Percentiles rank a stretch among this genome's conserved stretches.
phyloP scores from a whole-genome alignment of 2,797 vertebrate genomes.

The Tragelaphus oryx region DNA sequence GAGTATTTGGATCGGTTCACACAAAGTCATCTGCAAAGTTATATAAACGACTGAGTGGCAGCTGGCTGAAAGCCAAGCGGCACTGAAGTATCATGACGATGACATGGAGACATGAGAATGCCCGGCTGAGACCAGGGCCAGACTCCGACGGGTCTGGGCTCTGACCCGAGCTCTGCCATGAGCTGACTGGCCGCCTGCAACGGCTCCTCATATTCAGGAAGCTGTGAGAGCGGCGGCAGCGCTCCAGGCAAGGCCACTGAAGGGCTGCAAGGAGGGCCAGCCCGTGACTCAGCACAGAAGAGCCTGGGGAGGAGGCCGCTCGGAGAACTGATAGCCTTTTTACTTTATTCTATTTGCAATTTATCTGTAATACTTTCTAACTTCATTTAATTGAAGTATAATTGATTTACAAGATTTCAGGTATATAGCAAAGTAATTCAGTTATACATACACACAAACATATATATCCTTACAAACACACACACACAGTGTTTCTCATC shows the following conservation, averaged over 20 bases:
- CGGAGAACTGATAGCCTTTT: neutral
- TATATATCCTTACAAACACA: neutral
- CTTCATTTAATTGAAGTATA: neutral
- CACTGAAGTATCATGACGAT: rapidly evolving
- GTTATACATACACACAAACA: neutral
- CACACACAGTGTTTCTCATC: neutral
- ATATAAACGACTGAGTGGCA: neutral
- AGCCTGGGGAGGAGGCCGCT: neutral
- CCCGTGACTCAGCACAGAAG: neutral
- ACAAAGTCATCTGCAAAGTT: neutral
- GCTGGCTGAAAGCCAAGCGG: neutral
- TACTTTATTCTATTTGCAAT: neutral
- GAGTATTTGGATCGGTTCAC: rapidly evolving
- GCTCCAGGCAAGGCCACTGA: neutral
- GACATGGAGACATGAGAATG: rapidly evolving
- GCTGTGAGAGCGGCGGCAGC: rapidly evolving
- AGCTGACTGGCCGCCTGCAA: too few relatives aligned
- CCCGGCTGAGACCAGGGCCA: too few relatives aligned
- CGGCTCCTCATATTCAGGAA: rapidly evolving
- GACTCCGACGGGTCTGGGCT: neutral
- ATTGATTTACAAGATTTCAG: neutral
- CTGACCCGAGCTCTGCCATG: rapidly evolving
- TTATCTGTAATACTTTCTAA: neutral
- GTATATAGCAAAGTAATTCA: neutral
- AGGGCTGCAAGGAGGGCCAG: neutral